phyloP scores from a whole-genome alignment of 2,113 vertebrate species.

The Noturus placidus region DNA sequence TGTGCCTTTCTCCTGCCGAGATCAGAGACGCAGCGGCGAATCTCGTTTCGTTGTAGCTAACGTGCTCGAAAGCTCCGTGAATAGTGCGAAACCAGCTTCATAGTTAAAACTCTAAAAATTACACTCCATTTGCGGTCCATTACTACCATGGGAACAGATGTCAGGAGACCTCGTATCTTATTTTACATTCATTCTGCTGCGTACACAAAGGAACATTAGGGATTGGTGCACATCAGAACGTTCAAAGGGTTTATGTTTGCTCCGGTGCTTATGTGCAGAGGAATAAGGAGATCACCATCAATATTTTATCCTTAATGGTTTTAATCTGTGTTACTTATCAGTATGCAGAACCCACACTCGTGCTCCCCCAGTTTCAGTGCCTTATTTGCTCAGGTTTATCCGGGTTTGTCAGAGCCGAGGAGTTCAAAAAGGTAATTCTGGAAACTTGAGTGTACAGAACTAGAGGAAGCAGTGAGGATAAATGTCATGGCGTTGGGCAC shows the following conservation, averaged over 20 bases:
- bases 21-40: neutral
- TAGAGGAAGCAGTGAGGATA: constrained; percentile 22
- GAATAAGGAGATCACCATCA: neutral
- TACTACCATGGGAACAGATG: constrained; percentile 29
- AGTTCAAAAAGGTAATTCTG: constrained; percentile 28
- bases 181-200: constrained; percentile 18
- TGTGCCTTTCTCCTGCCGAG: neutral
- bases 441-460: constrained; percentile 29
- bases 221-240: constrained; percentile 31
- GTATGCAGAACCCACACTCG: constrained; percentile 23
- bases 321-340: constrained; percentile 30
- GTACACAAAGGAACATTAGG: constrained; percentile 20
- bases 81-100: neutral
- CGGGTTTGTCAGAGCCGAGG: neutral
- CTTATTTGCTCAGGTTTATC: constrained; percentile 42
- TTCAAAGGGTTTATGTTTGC: constrained; percentile 23
- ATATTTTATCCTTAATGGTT: constrained; percentile 17
- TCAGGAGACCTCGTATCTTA: constrained; percentile 37
- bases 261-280: neutral
- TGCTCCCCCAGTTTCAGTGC: neutral
- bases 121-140: constrained; percentile 31
- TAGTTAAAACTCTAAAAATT: constrained; percentile 9
- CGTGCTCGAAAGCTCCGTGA: neutral
- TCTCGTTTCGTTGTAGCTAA: neutral
- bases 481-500: constrained; percentile 20